A percentile compares a stretch with the other conserved stretches of the same genome.
phyloP scores from a whole-genome alignment of 1,140 invertebrate species.

The Globodera rostochiensis region DNA sequence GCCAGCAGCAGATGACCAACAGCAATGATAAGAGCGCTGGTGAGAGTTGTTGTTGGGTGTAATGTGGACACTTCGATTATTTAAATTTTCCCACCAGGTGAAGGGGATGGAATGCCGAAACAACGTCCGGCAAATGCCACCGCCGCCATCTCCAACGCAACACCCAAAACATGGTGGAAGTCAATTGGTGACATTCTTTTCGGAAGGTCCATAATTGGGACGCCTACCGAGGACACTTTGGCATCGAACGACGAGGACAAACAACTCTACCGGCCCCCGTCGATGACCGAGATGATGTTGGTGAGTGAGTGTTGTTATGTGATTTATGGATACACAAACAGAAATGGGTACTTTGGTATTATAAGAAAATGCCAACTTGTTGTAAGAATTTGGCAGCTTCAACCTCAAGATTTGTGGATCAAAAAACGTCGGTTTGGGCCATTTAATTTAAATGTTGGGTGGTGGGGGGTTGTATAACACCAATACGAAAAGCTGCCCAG shows the following conservation, averaged over 20 bases:
- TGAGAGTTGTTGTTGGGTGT: neutral
- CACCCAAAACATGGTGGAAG: slow-evolving; percentile 4
- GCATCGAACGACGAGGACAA: neutral
- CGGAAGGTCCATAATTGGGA: neutral
- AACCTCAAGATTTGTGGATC: no score
- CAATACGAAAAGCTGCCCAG: no score
- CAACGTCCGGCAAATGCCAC: neutral
- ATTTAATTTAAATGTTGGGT: no score
- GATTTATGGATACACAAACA: no score
- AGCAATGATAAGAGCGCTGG: neutral
- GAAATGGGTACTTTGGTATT: no score
- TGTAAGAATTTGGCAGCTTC: no score
- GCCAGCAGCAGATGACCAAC: neutral
- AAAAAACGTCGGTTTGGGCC: no score
- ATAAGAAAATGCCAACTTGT: no score
- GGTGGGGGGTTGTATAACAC: no score
- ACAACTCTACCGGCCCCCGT: slow-evolving; percentile 24
- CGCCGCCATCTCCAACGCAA: neutral
- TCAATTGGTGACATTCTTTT: neutral
- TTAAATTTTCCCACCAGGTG: neutral
- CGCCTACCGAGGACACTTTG: neutral
- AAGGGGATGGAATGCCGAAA: neutral
- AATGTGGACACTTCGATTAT: no score
- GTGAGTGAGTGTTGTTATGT: neutral
- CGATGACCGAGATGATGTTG: slow-evolving; percentile 43